Evolutionary conservation across 2,797 vertebrate species (phyloP).

Genomic region (Prunella strophiata): DNA sequence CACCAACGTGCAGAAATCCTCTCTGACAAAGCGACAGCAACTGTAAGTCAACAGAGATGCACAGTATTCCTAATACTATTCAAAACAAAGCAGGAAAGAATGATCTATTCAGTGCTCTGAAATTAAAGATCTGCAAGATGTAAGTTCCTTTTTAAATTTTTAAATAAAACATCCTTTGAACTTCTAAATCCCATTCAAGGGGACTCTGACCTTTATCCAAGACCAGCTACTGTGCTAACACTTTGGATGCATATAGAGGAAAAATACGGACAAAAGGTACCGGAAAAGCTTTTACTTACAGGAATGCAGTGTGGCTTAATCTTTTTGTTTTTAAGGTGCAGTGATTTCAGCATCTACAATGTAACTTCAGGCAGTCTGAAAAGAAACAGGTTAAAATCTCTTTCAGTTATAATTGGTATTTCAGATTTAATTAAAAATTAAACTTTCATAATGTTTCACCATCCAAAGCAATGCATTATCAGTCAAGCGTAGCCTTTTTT

Average conservation of each 20-base stretch:
- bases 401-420: slow-evolving; percentile 89
- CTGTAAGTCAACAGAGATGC: slow-evolving; percentile 38
- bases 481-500: slow-evolving; percentile 81
- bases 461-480: slow-evolving; percentile 87
- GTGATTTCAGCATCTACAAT: slow-evolving; percentile 83
- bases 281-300: slow-evolving; percentile 80
- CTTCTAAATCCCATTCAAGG: slow-evolving; percentile 70
- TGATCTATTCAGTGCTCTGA: slow-evolving; percentile 55
- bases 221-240: slow-evolving; percentile 67
- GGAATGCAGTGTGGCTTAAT: slow-evolving; percentile 75
- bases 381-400: slow-evolving; percentile 89
- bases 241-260: slow-evolving; percentile 57
- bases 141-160: slow-evolving; percentile 48
- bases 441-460: slow-evolving; percentile 90
- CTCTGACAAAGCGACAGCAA: slow-evolving; percentile 43
- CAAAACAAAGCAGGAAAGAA: slow-evolving; percentile 68
- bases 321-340: slow-evolving; percentile 85
- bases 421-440: slow-evolving; percentile 90
- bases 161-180: slow-evolving; percentile 71
- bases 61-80: slow-evolving; percentile 42
- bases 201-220: slow-evolving; percentile 71
- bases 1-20: slow-evolving; percentile 33
- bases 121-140: slow-evolving; percentile 64
- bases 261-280: slow-evolving; percentile 72
- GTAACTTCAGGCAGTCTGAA: slow-evolving; percentile 87